A percentile compares a stretch with the other conserved stretches of the same genome.
phyloP scores from a whole-genome alignment of 2,888 invertebrate species.

The Pyrrhosoma nymphula region DNA sequence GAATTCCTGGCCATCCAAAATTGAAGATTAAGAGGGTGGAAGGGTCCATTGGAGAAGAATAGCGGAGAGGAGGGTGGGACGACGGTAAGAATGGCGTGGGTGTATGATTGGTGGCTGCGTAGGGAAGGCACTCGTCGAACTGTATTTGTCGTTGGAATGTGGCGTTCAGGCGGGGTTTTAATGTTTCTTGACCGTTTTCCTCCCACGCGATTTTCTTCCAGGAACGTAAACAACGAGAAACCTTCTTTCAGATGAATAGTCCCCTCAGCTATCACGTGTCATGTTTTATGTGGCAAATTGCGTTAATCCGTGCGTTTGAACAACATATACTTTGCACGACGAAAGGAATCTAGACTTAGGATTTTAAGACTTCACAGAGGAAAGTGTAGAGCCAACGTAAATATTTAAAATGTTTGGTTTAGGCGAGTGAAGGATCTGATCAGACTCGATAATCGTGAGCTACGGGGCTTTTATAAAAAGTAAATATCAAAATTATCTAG shows the following conservation, averaged over 20 bases:
- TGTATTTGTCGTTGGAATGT: not conserved
- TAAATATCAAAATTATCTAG: too few relatives aligned
- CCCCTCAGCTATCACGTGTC: too few relatives aligned
- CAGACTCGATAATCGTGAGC: too few relatives aligned
- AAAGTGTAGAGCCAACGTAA: too few relatives aligned
- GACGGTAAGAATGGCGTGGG: not conserved
- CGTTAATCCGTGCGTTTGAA: too few relatives aligned
- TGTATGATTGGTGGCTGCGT: not conserved
- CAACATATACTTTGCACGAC: too few relatives aligned
- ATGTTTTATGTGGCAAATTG: too few relatives aligned
- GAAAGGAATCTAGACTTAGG: too few relatives aligned
- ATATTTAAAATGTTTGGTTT: too few relatives aligned
- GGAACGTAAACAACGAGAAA: not conserved
- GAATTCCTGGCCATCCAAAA: conserved; percentile 39
- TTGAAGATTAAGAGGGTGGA: not conserved
- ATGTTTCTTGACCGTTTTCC: not conserved
- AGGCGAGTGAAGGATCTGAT: too few relatives aligned
- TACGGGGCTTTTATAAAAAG: too few relatives aligned
- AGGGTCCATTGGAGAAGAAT: not conserved
- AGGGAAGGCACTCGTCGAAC: not conserved
- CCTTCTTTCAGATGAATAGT: not conserved
- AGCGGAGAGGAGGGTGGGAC: not conserved
- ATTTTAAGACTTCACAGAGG: too few relatives aligned
- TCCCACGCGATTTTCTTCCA: not conserved
- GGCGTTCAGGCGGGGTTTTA: not conserved